phyloP scores from a whole-genome alignment of 2,113 vertebrate species.

The Oryctolagus cuniculus region DNA sequence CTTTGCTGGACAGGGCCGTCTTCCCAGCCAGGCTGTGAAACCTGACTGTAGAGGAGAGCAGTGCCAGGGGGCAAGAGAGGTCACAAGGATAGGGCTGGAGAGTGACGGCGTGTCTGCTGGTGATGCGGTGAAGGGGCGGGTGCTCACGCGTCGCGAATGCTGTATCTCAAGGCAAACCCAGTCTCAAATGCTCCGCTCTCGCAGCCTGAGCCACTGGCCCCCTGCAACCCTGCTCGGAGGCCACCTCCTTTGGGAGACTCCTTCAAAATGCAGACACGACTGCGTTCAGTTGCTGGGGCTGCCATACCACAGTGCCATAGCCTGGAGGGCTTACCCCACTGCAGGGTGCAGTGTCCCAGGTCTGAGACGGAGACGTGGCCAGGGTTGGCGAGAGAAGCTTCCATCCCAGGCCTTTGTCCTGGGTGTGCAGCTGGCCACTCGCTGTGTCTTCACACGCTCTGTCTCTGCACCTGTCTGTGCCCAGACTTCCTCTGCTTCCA shows the following conservation, averaged over 20 bases:
- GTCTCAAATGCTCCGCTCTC: not conserved
- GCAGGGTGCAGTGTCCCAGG: not conserved
- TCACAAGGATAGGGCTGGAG: not conserved
- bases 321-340: not conserved
- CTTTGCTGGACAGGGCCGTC: rapidly evolving
- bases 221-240: not conserved
- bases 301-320: not conserved
- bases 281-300: not conserved
- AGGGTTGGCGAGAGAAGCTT: not conserved
- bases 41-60: too few relatives aligned
- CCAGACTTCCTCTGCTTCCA: not conserved
- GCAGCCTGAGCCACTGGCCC: not conserved
- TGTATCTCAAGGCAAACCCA: not conserved
- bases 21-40: not conserved
- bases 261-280: not conserved
- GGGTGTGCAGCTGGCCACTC: not conserved
- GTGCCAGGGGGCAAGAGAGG: too few relatives aligned
- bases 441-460: not conserved
- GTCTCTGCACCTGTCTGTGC: not conserved
- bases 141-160: not conserved
- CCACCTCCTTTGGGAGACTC: not conserved
- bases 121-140: not conserved
- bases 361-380: not conserved
- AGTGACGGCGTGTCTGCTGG: not conserved
- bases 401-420: not conserved